Evolutionary conservation across 2,113 vertebrate species (phyloP), one percentile per base, ranked within the genome.

Genomic region (Apaloderma vittatum): DNA sequence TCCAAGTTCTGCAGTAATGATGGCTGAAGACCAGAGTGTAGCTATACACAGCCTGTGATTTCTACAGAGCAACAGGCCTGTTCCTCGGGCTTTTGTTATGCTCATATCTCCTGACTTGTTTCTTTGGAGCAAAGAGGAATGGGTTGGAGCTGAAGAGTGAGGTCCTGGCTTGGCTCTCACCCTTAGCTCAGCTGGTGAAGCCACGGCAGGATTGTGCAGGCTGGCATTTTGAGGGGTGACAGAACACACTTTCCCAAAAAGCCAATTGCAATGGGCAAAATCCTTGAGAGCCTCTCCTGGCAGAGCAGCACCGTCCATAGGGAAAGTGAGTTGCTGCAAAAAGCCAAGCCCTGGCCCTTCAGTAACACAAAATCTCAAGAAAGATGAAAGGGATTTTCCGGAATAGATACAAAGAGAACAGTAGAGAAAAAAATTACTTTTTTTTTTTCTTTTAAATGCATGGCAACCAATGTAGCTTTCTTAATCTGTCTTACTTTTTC

Each of bases 221-320:
- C 26, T 63, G 55, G 61, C 5, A 9, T 78, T 89, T 59, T 1
- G 4, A 59, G 73, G 30, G 17, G 17, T 49, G 16, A 27, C 46
- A 18, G 74, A 81, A 81, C 0, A 0, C 0, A 0, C 24, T 61
- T 76, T 58, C 24, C 45, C 3, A 3, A 62, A 48, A 36, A 0
- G 1, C 49, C 2, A 5, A 3, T 20, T 68, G 32, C 29, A 79
- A 6, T 10, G 37, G 46, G 24, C 8, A 61, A 68, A 85, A 49
- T 13, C 30, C 34, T 73, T 0, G 0, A 14, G 7, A 58, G 11
- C 21, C 8, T 55, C n/a, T 74, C 62, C 29, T 62, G 21, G 29
- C 30, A 77, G 32, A 71, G 46, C 29, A 76, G 13, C 54, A 37
- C 30, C 58, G 66, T 90, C 26, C 78, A 16, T 13, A 62, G 40